These are phyloP conservation scores for Drosophila santomea DNA, from an alignment of 1,140 invertebrate species.

Conservation along the genomic window DNA sequence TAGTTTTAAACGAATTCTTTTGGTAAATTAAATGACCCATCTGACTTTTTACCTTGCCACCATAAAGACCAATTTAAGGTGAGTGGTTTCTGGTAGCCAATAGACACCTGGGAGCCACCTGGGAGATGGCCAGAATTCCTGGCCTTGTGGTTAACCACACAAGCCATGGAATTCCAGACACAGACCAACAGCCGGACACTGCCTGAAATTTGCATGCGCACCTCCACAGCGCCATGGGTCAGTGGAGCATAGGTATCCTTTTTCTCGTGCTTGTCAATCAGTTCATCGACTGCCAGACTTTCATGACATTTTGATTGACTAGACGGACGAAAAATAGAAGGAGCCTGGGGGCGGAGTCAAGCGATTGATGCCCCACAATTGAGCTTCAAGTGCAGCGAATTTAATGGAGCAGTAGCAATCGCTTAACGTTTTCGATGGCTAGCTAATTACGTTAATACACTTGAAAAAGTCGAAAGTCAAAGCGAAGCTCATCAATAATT, in stretches of 20 bases:
- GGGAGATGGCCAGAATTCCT: slow-evolving; percentile 28
- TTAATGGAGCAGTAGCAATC: not conserved
- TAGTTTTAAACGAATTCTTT: not conserved
- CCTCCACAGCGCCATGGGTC: slow-evolving; percentile 7
- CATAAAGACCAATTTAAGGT: slow-evolving; percentile 25
- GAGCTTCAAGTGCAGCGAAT: slow-evolving; percentile 19
- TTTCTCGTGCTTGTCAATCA: slow-evolving; percentile 60
- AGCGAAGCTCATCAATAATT: slow-evolving; percentile 58
- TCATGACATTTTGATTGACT: slow-evolving; percentile 48
- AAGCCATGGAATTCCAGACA: slow-evolving; percentile 24
- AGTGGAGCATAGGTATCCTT: slow-evolving; percentile 14
- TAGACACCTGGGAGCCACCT: slow-evolving; percentile 26
- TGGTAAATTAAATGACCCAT: not conserved
- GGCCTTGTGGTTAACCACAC: slow-evolving; percentile 51
- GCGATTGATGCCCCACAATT: slow-evolving; percentile 11
- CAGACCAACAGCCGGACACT: slow-evolving; percentile 26
- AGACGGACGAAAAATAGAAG: not conserved
- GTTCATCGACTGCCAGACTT: slow-evolving; percentile 32
- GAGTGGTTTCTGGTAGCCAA: slow-evolving; percentile 18
- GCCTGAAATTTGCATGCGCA: slow-evolving; percentile 46
- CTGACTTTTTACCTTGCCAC: not conserved
- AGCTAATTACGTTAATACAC: slow-evolving; percentile 55
- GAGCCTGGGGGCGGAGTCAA: not conserved
- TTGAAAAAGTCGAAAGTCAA: slow-evolving; percentile 40
- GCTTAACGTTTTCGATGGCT: slow-evolving; percentile 1